Percentiles rank a stretch among this genome's conserved stretches.
Evolutionary conservation across 2,113 vertebrate genomes (phyloP).

Genomic region (Vulpes ferrilata): DNA sequence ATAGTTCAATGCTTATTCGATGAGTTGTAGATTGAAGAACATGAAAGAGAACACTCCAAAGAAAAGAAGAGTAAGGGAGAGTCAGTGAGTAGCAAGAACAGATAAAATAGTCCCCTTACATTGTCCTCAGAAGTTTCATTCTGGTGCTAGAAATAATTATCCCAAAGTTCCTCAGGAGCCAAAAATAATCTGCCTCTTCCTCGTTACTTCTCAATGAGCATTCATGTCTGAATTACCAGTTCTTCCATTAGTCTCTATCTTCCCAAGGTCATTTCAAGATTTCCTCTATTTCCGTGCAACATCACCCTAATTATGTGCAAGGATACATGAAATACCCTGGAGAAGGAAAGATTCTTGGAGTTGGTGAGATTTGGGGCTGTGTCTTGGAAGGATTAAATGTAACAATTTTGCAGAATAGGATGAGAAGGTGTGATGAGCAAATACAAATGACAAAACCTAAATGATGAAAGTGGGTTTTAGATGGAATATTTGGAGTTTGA

Average conservation of each 20-base stretch:
- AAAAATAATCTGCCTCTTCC: neutral
- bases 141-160: neutral
- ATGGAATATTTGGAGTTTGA: neutral
- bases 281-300: neutral
- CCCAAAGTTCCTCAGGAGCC: neutral
- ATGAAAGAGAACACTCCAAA: neutral
- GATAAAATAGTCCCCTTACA: neutral
- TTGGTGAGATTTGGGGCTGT: neutral
- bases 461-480: neutral
- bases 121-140: neutral
- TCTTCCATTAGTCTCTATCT: neutral
- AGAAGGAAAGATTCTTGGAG: neutral
- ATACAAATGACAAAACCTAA: neutral
- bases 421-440: neutral
- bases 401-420: neutral
- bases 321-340: neutral
- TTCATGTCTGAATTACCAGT: neutral
- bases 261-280: neutral
- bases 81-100: neutral
- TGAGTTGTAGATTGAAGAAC: neutral
- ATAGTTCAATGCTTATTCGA: neutral
- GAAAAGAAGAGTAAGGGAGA: neutral
- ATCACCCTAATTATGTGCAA: neutral
- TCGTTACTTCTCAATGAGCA: neutral
- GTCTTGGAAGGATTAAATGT: neutral